Conservation (phyloP, 1,140 invertebrate genomes). For the Dufourea novaeangliae region DNA sequence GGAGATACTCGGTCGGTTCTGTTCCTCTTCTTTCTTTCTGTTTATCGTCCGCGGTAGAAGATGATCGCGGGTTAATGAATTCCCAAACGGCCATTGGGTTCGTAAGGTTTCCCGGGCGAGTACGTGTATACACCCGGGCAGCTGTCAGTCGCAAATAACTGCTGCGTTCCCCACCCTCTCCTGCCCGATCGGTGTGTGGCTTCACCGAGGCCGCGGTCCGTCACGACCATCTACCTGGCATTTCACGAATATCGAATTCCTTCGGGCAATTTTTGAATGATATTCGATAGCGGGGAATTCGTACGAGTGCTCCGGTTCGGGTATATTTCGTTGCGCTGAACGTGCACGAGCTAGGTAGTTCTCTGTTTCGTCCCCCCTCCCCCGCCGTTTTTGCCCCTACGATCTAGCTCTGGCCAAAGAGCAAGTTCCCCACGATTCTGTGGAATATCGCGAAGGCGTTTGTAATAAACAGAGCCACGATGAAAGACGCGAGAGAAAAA, state of each 20-base stretch:
- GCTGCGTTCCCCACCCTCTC: neutral
- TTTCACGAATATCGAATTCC: slow-evolving; percentile 60
- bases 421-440: slow-evolving; percentile 41
- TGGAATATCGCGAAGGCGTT: slow-evolving; percentile 46
- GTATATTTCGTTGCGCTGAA: too few species aligned
- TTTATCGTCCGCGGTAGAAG: neutral
- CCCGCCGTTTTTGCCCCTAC: neutral
- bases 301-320: slow-evolving; percentile 50
- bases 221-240: neutral
- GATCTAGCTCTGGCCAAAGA: neutral
- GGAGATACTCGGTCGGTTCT: neutral
- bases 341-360: neutral
- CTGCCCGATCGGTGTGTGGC: too few species aligned
- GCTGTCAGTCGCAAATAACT: slow-evolving; percentile 36
- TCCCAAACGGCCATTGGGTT: slow-evolving; percentile 35
- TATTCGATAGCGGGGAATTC: slow-evolving; percentile 64
- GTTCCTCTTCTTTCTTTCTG: neutral
- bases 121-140: slow-evolving; percentile 20
- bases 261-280: slow-evolving; percentile 59
- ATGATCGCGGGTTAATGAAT: slow-evolving; percentile 42
- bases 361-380: neutral
- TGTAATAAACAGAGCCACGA: slow-evolving; percentile 43
- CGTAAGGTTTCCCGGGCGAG: slow-evolving; percentile 25
- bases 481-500: slow-evolving; percentile 27
- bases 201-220: slow-evolving; percentile 39